Evolutionary conservation across 1,140 invertebrate genomes (phyloP), one percentile per base, ranked within the genome.

Genomic region (Chrysomallon squamiferum): DNA sequence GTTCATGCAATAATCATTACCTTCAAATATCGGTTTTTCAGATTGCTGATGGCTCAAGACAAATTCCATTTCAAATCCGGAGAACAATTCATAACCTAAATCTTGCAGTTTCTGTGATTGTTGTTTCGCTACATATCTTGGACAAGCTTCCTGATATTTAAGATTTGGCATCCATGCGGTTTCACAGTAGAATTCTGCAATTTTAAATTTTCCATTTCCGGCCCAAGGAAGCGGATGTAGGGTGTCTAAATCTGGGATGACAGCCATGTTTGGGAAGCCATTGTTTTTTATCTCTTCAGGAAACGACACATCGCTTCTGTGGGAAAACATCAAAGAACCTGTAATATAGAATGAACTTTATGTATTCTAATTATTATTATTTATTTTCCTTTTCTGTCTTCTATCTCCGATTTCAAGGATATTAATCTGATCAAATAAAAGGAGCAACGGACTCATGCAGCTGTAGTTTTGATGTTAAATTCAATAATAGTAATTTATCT

Each of bases 31-130:
- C 1, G 50, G 25, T 4, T 18, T 27, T 54, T 27, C 18, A 3
- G 50, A 20, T 1, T 54, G 22, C 13, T 15, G 22, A 54, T 54
- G 13, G 15, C 18, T 27, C 29, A 54, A 30, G 3, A 27, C 18
- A 13, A 27, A 54, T 27, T 54, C 50, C 20, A 54, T 29, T 54
- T 54, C 50, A 27, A 54, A 54, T 13, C 50, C 50, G n/a, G 50
- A 54, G 25, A 27, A 54, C 4, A 27, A 54, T 15, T 54, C 15
- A 27, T 27, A 27, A 15, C 50, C 50, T 1, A 54, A 15, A 22
- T 27, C 50, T 25, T 54, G 22, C 25, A 54, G 22, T 13, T 27
- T 25, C 29, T 54, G 22, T 22, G 15, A 27, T 22, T 54, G 50
- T 54, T 27, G 50, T 30, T 30, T 2, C 2, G 50, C 50, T 3